Percentiles rank a stretch among this genome's conserved stretches.
Evolutionary conservation across 2,797 vertebrate genomes (phyloP).

Genomic region (Oophaga sylvatica): DNA sequence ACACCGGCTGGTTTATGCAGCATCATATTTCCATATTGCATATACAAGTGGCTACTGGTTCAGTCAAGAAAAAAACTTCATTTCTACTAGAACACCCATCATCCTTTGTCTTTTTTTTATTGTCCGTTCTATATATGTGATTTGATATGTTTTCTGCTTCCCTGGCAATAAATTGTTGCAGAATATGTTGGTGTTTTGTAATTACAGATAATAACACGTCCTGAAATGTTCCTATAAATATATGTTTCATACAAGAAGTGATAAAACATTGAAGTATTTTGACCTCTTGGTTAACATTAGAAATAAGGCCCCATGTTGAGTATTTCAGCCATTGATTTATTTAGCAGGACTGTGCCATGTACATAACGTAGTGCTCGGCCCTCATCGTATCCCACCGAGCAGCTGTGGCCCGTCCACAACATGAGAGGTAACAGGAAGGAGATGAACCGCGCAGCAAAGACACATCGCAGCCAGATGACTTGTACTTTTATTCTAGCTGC

Average conservation of each 20-base stretch:
- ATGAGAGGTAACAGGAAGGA: background rate
- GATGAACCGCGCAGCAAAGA: background rate
- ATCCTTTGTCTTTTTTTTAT: background rate
- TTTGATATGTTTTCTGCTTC: background rate
- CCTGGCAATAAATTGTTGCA: too few relatives aligned
- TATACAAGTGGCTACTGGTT: background rate
- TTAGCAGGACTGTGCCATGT: background rate
- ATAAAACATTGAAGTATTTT: background rate
- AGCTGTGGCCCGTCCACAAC: constrained; percentile 3
- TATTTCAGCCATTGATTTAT: background rate
- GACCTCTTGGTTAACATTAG: background rate
- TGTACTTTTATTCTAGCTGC: background rate
- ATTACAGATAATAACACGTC: background rate
- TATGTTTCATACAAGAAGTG: background rate
- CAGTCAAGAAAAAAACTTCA: background rate
- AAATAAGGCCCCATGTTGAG: background rate
- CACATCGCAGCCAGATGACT: background rate
- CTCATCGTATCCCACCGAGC: background rate
- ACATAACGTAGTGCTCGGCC: background rate
- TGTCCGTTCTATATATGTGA: background rate
- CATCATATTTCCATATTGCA: background rate
- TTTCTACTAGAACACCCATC: background rate
- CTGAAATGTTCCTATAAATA: background rate
- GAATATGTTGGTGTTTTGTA: too few relatives aligned
- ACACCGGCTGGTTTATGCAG: background rate